phyloP scores from a whole-genome alignment of 2,797 vertebrate genomes.

The Otus scops region DNA sequence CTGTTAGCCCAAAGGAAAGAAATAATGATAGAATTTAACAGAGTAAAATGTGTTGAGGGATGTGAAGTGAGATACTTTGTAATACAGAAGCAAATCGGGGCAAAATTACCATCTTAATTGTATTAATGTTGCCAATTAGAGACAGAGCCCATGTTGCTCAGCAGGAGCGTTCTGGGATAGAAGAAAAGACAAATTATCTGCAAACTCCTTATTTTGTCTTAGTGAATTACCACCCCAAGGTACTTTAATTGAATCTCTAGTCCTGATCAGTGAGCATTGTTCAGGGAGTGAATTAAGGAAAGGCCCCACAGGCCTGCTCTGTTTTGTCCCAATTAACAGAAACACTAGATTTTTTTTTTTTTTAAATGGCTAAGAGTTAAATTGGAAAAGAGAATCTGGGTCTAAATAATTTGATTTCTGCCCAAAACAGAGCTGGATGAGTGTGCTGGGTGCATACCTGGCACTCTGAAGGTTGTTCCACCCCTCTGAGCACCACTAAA shows the following conservation, averaged over 20 bases:
- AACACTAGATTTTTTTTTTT: not conserved
- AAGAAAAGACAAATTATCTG: constrained; percentile 54
- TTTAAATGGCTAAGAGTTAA: not conserved
- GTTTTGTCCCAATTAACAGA: constrained; percentile 42
- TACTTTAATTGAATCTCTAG: constrained; percentile 37
- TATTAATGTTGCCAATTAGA: constrained; percentile 60
- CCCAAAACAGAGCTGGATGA: not conserved
- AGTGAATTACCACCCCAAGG: constrained; percentile 56
- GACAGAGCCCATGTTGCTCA: not conserved
- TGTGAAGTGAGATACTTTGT: not conserved
- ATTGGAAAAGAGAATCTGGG: not conserved
- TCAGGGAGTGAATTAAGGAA: constrained; percentile 36
- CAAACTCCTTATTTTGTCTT: constrained; percentile 45
- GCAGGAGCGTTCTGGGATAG: constrained; percentile 28
- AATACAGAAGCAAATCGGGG: not conserved
- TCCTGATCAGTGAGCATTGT: constrained; percentile 52
- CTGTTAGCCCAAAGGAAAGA: constrained; percentile 10
- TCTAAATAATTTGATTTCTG: not conserved
- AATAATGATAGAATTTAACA: constrained; percentile 45
- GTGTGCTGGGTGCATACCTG: rapidly evolving
- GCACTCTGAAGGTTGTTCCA: not conserved
- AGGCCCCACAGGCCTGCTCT: constrained; percentile 40
- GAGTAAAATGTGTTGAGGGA: constrained; percentile 4
- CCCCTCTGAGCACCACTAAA: not conserved
- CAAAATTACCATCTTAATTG: constrained; percentile 62